Percentiles rank a stretch among this genome's conserved stretches.
Conservation (phyloP, 2,113 vertebrate species). For the Syngnathus typhle region DNA sequence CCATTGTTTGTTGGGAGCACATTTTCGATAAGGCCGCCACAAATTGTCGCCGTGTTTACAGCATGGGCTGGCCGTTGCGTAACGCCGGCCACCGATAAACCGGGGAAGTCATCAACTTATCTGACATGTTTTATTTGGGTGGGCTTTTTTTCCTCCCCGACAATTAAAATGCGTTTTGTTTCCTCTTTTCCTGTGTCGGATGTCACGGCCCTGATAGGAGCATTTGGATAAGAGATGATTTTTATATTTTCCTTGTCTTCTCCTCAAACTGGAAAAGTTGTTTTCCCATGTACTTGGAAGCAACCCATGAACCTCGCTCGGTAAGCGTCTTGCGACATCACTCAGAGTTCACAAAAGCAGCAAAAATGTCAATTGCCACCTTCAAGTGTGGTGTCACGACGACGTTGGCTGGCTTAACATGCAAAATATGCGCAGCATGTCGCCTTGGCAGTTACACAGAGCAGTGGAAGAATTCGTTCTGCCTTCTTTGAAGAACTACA, state of each 20-base stretch:
- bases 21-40: conserved; percentile 38
- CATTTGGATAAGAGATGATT: not conserved
- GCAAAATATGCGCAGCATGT: conserved; percentile 15
- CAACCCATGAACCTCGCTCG: not conserved
- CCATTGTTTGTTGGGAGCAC: conserved; percentile 40
- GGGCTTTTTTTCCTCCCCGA: conserved; percentile 11
- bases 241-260: too few relatives aligned
- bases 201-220: conserved; percentile 9
- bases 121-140: conserved; percentile 1
- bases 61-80: conserved; percentile 17
- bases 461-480: not conserved
- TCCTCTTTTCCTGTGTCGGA: conserved; percentile 14
- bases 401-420: not conserved
- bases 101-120: conserved; percentile 29
- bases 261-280: too few relatives aligned
- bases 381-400: not conserved
- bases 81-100: conserved; percentile 2
- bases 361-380: not conserved
- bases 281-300: not conserved
- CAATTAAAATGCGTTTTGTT: conserved; percentile 31
- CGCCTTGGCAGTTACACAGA: not conserved
- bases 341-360: not conserved
- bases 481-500: not conserved
- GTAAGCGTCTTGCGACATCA: not conserved
- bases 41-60: conserved; percentile 42